phyloP scores from a whole-genome alignment of 2,888 invertebrate genomes.

The Pilophorus perplexus region DNA sequence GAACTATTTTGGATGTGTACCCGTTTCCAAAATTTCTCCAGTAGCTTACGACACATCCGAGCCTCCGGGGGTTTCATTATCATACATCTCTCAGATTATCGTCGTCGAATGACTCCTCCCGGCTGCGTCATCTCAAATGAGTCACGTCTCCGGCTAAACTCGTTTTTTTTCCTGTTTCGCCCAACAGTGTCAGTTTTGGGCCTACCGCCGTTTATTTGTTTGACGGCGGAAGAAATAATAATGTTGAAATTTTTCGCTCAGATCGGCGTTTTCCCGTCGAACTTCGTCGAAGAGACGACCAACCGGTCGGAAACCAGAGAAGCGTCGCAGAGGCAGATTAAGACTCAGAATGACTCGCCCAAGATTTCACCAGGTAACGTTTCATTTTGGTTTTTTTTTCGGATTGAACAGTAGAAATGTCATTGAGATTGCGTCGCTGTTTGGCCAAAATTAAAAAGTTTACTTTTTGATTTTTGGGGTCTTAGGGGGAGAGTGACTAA shows the following conservation, averaged over 20 bases:
- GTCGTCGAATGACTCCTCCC: background rate
- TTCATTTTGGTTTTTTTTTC: background rate
- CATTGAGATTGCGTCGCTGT: too few relatives aligned
- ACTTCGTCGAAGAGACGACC: slow-evolving; percentile 72
- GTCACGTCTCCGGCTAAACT: background rate
- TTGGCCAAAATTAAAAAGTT: too few relatives aligned
- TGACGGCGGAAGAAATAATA: too few relatives aligned
- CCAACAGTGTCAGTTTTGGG: too few relatives aligned
- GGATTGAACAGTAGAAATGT: too few relatives aligned
- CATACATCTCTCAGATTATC: background rate
- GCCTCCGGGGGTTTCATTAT: background rate
- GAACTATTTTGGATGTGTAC: too few relatives aligned
- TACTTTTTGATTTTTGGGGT: too few relatives aligned
- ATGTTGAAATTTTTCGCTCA: slow-evolving; percentile 48
- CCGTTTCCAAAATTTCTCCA: too few relatives aligned
- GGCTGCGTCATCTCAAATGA: slow-evolving; percentile 2
- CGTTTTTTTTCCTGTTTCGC: too few relatives aligned
- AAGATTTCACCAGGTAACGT: slow-evolving; percentile 42
- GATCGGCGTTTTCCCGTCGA: slow-evolving; percentile 91
- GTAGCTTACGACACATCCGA: too few relatives aligned
- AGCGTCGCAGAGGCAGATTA: slow-evolving; percentile 44
- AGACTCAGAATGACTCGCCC: slow-evolving; percentile 42
- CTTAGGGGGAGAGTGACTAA: too few relatives aligned
- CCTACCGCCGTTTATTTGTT: too few relatives aligned
- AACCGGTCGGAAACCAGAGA: slow-evolving; percentile 45